Evolutionary conservation across 2,797 vertebrate species (phyloP).

Genomic region (Sitta carolinensis): DNA sequence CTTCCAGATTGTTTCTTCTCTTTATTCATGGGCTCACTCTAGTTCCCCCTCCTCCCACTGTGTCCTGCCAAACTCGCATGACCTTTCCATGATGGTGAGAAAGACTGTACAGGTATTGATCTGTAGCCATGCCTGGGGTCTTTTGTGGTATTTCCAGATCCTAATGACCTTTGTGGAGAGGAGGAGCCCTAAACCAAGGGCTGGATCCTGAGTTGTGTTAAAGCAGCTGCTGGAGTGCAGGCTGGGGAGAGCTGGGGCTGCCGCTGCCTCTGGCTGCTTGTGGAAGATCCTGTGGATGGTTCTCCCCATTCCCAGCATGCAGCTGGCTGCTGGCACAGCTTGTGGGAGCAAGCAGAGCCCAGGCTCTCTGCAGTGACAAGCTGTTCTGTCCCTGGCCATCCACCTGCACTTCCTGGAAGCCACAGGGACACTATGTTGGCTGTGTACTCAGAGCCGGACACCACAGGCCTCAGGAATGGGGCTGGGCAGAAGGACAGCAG

Average conservation of each 20-base stretch:
- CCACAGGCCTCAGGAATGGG: background rate
- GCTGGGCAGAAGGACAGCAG: background rate
- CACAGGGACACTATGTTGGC: background rate
- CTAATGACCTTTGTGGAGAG: background rate
- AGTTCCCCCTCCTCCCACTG: accelerated
- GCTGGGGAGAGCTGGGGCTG: background rate
- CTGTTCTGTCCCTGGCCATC: background rate
- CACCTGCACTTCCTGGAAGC: background rate
- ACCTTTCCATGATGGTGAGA: background rate
- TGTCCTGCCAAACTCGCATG: background rate
- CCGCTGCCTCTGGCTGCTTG: background rate
- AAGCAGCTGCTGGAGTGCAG: background rate
- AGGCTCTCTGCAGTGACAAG: accelerated
- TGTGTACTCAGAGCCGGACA: background rate
- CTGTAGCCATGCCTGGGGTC: background rate
- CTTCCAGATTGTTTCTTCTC: conserved; percentile 78
- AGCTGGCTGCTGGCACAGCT: background rate
- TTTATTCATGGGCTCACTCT: background rate
- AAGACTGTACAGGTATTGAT: background rate
- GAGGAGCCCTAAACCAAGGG: accelerated
- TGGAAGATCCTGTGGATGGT: accelerated
- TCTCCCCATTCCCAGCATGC: background rate
- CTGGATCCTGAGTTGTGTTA: accelerated
- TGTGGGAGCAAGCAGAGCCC: background rate
- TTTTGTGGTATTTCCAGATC: background rate